Evolutionary conservation across 2,888 invertebrate genomes (phyloP), one percentile per base, ranked within the genome.

Genomic region (Drosophila rellima): DNA sequence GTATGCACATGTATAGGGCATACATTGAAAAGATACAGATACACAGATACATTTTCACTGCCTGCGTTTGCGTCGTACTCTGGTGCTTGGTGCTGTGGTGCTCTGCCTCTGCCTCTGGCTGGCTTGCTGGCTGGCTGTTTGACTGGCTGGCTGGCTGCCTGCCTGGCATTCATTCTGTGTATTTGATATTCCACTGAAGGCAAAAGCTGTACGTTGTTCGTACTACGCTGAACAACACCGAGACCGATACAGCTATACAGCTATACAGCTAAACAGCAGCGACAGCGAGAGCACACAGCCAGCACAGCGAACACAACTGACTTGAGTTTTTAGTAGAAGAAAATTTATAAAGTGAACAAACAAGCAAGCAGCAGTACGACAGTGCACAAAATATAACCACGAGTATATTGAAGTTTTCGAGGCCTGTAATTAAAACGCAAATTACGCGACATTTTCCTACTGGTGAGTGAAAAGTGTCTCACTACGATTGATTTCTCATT

Each of bases 131-230:
- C 79, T 78, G 39, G 20, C 68, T 64, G 50, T 37, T 69, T 78
- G 57, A 45, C 78, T 78, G 74, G 13, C 73, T 78, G 57, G 3
- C 73, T 76, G 78, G 35, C 67, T 74, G 56, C 40, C 79, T 86
- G 84, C 57, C 89, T 89, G 82, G 82, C 88, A 89, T 88, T 83
- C 90, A 68, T 89, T 89, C 88, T 78, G 89, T 89, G 87, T 88
- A 84, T 90, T 90, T 84, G 80, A 89, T 84, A 89, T 84, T 90
- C 88, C 90, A 87, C 82, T 79, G 85, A 83, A 84, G 89, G 83
- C 90, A 90, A 88, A 82, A 89, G 80, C 66, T 66, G 66, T 54
- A 54, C 67, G 67, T 26, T 66, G 66, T 54, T 48, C 67, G 67
- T 65, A 64, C 44, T 52, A 85, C 81, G 71, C 66, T 74, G 70